Evolutionary conservation across 37 sponge, comb jelly and placozoan species (phyloP).

Genomic region (Trichoplax adhaerens): DNA sequence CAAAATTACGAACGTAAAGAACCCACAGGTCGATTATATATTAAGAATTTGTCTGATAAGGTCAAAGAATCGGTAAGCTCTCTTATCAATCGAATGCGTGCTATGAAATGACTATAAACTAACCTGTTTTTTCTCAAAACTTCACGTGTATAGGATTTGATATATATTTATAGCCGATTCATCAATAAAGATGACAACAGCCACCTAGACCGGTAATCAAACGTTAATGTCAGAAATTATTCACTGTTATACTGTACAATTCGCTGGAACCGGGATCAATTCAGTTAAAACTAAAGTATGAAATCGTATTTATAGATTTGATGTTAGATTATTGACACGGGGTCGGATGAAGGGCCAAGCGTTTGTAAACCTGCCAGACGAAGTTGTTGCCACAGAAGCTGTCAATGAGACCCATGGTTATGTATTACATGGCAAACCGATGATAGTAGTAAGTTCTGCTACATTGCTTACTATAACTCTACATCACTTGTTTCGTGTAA

Average conservation of each 20-base stretch:
- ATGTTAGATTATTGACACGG: conserved; percentile 54
- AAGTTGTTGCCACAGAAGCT: conserved; percentile 45
- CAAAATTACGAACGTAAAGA: conserved; percentile 34
- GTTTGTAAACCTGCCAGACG: conserved; percentile 72
- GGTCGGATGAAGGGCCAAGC: conserved; percentile 97
- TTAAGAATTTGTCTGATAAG: conserved; percentile 75
- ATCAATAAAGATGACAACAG: conserved; percentile 25
- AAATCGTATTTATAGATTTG: neutral
- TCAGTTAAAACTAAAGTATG: neutral
- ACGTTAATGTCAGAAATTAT: neutral
- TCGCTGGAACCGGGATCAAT: neutral
- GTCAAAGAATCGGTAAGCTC: conserved; percentile 28
- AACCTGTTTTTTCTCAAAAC: neutral
- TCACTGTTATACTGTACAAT: neutral
- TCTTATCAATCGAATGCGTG: neutral
- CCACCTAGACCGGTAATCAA: conserved; percentile 27
- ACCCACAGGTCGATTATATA: conserved; percentile 61
- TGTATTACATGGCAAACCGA: conserved; percentile 56
- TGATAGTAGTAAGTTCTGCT: conserved; percentile 62
- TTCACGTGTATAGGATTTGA: conserved; percentile 28
- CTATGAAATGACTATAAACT: neutral
- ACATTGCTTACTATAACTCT: too few relatives aligned
- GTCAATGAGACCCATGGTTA: conserved; percentile 74
- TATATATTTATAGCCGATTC: conserved; percentile 54
- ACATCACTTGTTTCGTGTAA: too few relatives aligned